Percentiles rank a stretch among this genome's conserved stretches.
These are phyloP conservation scores for Drosophila longiperda DNA, from an alignment of 2,888 invertebrate species.

Conservation along the genomic window DNA sequence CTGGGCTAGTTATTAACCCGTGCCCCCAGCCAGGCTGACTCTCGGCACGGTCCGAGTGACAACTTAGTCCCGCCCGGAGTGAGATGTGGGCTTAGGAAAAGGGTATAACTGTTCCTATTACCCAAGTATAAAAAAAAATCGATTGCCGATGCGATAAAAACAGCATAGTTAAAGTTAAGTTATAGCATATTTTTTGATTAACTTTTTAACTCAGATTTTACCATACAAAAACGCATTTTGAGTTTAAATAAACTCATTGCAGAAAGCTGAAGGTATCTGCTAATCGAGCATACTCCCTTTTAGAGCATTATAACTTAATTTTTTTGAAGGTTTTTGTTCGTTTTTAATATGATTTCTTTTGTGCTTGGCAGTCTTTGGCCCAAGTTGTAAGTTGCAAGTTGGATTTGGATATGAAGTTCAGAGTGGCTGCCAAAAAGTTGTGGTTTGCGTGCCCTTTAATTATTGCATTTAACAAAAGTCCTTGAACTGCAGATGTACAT, in stretches of 20 bases:
- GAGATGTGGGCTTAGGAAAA: no score
- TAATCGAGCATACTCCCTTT: background rate
- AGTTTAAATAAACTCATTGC: background rate
- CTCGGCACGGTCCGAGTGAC: no score
- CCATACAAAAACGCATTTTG: background rate
- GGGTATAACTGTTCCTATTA: background rate
- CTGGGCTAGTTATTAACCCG: no score
- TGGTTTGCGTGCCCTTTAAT: slow-evolving; percentile 76
- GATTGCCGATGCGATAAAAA: background rate
- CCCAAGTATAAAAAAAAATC: no score
- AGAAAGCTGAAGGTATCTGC: background rate
- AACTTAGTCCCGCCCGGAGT: no score
- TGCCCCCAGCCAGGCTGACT: no score
- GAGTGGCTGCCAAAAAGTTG: slow-evolving; percentile 51
- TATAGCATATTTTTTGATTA: background rate
- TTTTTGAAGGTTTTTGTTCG: slow-evolving; percentile 47
- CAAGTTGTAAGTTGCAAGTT: slow-evolving; percentile 15
- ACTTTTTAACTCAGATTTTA: background rate
- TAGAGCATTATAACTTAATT: background rate
- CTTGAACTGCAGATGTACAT: slow-evolving; percentile 51
- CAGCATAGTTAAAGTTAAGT: background rate
- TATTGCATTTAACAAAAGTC: slow-evolving; percentile 74
- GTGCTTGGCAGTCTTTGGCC: slow-evolving; percentile 29
- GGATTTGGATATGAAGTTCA: slow-evolving; percentile 32
- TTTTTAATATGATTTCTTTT: slow-evolving; percentile 73